Evolutionary conservation across 1,140 invertebrate species (phyloP), one percentile per base, ranked within the genome.

Genomic region (Andrena cerasifolii): DNA sequence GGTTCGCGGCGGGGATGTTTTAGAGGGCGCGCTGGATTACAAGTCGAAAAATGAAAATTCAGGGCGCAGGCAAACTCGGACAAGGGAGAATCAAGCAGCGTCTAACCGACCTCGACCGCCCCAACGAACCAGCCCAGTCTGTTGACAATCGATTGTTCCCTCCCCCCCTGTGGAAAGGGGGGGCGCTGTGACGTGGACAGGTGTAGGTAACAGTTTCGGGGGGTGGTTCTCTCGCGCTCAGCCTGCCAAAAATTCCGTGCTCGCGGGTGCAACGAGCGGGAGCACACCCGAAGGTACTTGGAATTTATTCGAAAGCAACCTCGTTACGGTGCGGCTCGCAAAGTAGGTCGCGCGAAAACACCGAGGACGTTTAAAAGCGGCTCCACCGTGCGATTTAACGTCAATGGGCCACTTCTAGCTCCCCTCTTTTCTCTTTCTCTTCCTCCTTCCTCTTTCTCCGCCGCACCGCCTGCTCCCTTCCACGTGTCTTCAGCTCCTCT

Each of bases 271-370:
- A 47, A 61, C 47, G 54, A 75, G 28, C n/a, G 49, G 49, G 49
- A 65, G 67, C 45, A 8, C 5, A 1, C 28, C 0, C 79, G 77
- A 58, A 86, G 81, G 33, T 58, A 79, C 83, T 86, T 76, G 36
- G 80, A 79, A 87, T 87, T 88, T 84, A 80, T 88, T 84, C 86
- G 80, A 86, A 87, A 86, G 79, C 78, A 87, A 88, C 77, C 86
- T 90, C 83, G 87, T 90, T 89, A 88, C 73, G 62, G 43, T 28
- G 62, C 45, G 80, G 71, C 61, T 47, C 58, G 56, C 76, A 82
- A 88, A 88, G 74, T 90, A 88, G 89, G 88, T 89, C 88, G 84
- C 73, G 72, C 83, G 80, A 84, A 89, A 90, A 89, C 87, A 89
- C 78, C 76, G 80, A 79, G 75, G 71, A 76, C 72, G 82, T 79